These are phyloP conservation scores for Lepidurus couesii DNA, from an alignment of 1,140 invertebrate genomes.

Conservation along the genomic window DNA sequence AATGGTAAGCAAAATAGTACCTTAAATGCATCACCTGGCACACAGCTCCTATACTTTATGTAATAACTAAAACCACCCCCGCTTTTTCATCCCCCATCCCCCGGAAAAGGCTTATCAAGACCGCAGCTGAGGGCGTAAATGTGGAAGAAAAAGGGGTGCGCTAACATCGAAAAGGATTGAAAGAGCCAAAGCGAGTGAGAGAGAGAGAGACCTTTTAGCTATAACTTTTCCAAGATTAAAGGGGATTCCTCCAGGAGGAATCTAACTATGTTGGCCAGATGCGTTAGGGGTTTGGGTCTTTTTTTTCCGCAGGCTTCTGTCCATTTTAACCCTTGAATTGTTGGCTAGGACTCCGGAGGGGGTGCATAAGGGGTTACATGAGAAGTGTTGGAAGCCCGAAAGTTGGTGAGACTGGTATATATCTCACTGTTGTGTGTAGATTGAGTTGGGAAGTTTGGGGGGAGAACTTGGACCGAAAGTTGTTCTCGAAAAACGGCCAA, in stretches of 20 bases:
- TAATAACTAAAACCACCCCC: neutral
- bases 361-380: constrained; percentile 14
- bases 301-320: neutral
- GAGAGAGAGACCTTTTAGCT: neutral
- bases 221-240: neutral
- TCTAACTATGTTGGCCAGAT: constrained; percentile 6
- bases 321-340: neutral
- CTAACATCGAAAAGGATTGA: neutral
- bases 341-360: constrained; percentile 7
- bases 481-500: neutral
- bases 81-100: neutral
- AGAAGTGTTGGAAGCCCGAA: neutral
- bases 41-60: neutral
- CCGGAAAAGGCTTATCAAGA: neutral
- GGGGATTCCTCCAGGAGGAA: neutral
- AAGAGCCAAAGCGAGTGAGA: neutral
- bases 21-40: neutral
- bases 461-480: neutral
- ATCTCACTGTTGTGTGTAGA: neutral
- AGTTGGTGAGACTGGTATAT: neutral
- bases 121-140: constrained; percentile 20
- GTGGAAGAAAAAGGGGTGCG: constrained; percentile 4
- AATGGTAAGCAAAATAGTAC: neutral
- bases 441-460: neutral
- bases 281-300: neutral